Evolutionary conservation across 1,140 invertebrate species (phyloP).

Genomic region (Matsumurasca onukii): DNA sequence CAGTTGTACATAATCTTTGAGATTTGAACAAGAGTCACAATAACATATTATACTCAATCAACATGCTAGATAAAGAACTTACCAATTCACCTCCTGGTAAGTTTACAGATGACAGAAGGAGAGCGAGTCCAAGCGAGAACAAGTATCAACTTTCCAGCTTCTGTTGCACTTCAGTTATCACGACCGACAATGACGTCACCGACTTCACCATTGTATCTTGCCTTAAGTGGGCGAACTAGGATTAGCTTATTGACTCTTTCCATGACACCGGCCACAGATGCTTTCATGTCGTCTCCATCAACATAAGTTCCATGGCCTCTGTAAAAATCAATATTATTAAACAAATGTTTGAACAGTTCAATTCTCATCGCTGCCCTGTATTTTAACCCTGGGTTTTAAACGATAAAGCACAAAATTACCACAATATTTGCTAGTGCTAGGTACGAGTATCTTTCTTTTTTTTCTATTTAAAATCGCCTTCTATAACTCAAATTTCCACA

Average conservation of each 20-base stretch:
- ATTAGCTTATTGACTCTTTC: constrained; percentile 95
- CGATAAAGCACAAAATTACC: not conserved
- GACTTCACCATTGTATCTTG: constrained; percentile 89
- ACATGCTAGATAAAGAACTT: constrained; percentile 46
- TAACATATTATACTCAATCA: too few relatives aligned
- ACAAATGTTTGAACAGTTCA: constrained; percentile 31
- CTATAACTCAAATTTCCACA: not conserved
- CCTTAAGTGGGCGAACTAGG: constrained; percentile 86
- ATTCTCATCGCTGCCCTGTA: not conserved
- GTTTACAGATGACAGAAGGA: constrained; percentile 93
- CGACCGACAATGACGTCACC: constrained; percentile 96
- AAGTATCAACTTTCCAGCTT: constrained; percentile 96
- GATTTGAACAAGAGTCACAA: too few relatives aligned
- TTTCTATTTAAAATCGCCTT: not conserved
- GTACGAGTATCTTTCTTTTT: not conserved
- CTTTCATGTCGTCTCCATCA: constrained; percentile 73
- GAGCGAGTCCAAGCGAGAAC: constrained; percentile 86
- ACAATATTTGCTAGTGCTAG: not conserved
- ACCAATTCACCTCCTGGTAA: constrained; percentile 95
- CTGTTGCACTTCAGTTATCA: constrained; percentile 87
- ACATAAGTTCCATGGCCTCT: constrained; percentile 97
- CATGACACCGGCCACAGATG: constrained; percentile 92
- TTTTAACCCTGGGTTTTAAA: constrained; percentile 16
- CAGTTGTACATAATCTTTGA: too few relatives aligned
- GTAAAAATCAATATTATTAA: constrained; percentile 30